Evolutionary conservation across 1,140 invertebrate genomes (phyloP), one percentile per base, ranked within the genome.

Genomic region (Anagrus nilaparvatae): DNA sequence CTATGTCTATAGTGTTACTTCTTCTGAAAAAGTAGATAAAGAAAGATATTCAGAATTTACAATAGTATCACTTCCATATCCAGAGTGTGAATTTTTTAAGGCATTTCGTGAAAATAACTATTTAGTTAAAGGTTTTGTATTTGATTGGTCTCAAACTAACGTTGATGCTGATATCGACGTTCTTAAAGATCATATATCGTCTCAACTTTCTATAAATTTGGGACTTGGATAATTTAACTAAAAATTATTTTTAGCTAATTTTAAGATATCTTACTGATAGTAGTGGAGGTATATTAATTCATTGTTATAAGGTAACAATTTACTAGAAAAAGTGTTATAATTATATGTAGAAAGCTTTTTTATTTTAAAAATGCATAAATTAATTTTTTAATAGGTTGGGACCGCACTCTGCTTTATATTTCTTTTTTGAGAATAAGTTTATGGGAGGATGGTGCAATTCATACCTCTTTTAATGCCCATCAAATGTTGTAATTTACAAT

Each of bases 21-120:
- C 87, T 7, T 89, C 86, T 34, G 87, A 90, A 59, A 90, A 89
- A 60, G 82, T 87, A 19, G 85, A 89, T 58, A 84, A 83, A 54
- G 80, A 82, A 55, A 71, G 84, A 45, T 90, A 89, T 58, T 68
- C 70, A 25, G 77, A 84, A 44, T 90, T 89, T 55, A 78, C 73
- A 40, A 73, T 90, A 38, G 65, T 87, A 43, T 79, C 78, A 48
- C 65, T 88, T 49, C 87, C 87, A 44, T 89, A 88, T 70, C 87
- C 87, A 40, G 83, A 83, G 44, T 86, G 82, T 73, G 84, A 87
- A 67, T 86, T 85, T 63, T 87, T 87, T 60, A 73, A 69, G 40
- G 74, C 81, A 46, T 87, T 81, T 63, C 73, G 78, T 47, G 79
- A 84, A 47, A 78, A 79, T 54, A 73, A 77, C 48, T 88, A 85